Conservation (phyloP, 2,113 vertebrate genomes). For the Campylomormyrus tamandua region DNA sequence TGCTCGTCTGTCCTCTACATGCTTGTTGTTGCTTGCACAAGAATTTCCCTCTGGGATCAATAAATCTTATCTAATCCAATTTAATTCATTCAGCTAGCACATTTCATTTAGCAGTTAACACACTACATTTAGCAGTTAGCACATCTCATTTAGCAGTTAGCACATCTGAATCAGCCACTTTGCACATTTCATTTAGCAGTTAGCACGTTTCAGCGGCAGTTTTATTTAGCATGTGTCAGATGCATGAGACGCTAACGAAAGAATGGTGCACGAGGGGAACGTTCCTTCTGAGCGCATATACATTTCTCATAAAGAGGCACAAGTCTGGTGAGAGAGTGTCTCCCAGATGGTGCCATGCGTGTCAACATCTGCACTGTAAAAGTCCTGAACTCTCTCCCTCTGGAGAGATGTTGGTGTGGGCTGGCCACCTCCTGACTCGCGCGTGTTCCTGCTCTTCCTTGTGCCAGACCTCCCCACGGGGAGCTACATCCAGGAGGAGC, state of each 20-base stretch:
- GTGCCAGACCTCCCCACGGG: slow-evolving; percentile 83
- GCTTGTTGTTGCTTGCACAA: background rate
- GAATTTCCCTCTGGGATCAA: background rate
- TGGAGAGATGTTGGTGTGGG: background rate
- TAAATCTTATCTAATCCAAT: background rate
- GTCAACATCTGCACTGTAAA: background rate
- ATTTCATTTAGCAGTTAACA: background rate
- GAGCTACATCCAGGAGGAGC: slow-evolving; percentile 88
- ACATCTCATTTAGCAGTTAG: background rate
- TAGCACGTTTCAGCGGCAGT: background rate
- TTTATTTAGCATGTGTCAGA: background rate
- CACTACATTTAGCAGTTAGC: background rate
- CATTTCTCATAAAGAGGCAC: background rate
- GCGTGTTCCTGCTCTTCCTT: slow-evolving; percentile 15
- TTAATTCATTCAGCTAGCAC: background rate
- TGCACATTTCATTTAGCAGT: background rate
- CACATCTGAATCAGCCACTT: background rate
- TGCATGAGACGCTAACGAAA: background rate
- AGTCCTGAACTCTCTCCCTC: background rate
- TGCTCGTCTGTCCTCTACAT: background rate
- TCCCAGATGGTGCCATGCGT: background rate
- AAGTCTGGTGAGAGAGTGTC: background rate
- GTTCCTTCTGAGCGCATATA: background rate
- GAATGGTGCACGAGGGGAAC: background rate
- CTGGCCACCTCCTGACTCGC: background rate